Evolutionary conservation across 2,113 vertebrate genomes (phyloP), one percentile per base, ranked within the genome.

Genomic region (Dermatemys mawii): DNA sequence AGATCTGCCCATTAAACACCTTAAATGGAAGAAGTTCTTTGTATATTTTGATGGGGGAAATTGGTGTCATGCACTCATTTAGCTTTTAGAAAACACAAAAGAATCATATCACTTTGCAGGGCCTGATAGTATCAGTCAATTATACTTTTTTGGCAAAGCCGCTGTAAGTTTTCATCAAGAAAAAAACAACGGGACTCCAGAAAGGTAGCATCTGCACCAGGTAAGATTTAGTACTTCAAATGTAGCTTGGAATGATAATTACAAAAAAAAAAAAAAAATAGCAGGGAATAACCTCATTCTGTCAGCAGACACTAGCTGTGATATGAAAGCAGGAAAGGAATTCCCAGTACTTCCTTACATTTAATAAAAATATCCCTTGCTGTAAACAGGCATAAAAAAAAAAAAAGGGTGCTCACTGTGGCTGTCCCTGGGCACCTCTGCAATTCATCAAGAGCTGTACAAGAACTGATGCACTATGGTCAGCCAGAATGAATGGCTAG

Each of bases 281-380:
- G 83, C 83, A 51, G 54, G 92, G 6, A 86, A 81, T 94, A 96
- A 91, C 78, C 55, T 90, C 24, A 92, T 92, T 96, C 81, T 96
- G 93, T 97, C 86, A 93, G 84, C 1, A 8, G 87, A 73, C 60
- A 19, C 87, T 89, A 63, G 24, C 93, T 76, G 86, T 0, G 1
- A 32, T 16, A 75, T 81, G 70, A 90, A 75, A 93, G 63, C 86
- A 95, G 80, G 76, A 93, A 93, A 90, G 51, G 6, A 78, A 92
- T 57, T 76, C 24, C 88, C 51, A 73, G 53, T 78, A 6, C 41
- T 93, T 96, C 81, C 46, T 49, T 89, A 27, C 4, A 3, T 51
- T 97, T 96, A 93, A 86, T 83, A 78, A 67, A 91, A 76, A 67
- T 81, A 75, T 48, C 67, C 48, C 48, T 92, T 13, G 50, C 11